A percentile compares a stretch with the other conserved stretches of the same genome.
Conservation (phyloP, 2,888 invertebrate species). For the Lymantria dispar region DNA sequence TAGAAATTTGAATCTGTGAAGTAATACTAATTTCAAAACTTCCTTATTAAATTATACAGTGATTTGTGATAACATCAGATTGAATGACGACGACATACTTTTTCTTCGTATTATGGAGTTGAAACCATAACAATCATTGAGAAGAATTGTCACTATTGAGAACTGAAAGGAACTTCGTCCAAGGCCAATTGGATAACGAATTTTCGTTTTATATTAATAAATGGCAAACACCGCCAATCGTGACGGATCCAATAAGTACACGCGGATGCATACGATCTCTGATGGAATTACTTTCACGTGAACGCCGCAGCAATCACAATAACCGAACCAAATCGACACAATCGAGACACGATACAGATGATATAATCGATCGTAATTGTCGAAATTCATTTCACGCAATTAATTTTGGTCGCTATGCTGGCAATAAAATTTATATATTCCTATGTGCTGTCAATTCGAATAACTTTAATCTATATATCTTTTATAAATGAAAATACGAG, state of each 20-base stretch:
- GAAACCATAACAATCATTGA: constrained; percentile 65
- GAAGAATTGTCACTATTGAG: constrained; percentile 78
- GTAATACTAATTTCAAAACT: constrained; percentile 38
- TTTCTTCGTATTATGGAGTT: constrained; percentile 46
- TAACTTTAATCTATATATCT: too few species aligned
- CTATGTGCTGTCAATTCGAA: too few species aligned
- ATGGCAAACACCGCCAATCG: constrained; percentile 70
- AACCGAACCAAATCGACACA: constrained; percentile 53
- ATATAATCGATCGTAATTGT: constrained; percentile 51
- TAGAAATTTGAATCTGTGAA: constrained; percentile 44
- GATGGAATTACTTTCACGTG: constrained; percentile 65
- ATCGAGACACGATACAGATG: constrained; percentile 50
- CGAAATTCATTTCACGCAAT: constrained; percentile 41
- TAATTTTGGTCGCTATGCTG: constrained; percentile 28
- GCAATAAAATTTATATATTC: constrained; percentile 6
- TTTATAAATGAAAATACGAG: too few species aligned
- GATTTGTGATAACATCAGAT: too few species aligned
- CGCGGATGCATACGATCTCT: constrained; percentile 60
- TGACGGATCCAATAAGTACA: constrained; percentile 65
- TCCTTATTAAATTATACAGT: neutral
- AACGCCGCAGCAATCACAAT: constrained; percentile 37
- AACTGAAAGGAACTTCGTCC: constrained; percentile 76
- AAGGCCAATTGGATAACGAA: constrained; percentile 80
- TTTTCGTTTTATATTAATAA: constrained; percentile 80
- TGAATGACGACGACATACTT: too few species aligned